Evolutionary conservation across 2,888 invertebrate genomes (phyloP).

Genomic region (Drosophila fungiperda): DNA sequence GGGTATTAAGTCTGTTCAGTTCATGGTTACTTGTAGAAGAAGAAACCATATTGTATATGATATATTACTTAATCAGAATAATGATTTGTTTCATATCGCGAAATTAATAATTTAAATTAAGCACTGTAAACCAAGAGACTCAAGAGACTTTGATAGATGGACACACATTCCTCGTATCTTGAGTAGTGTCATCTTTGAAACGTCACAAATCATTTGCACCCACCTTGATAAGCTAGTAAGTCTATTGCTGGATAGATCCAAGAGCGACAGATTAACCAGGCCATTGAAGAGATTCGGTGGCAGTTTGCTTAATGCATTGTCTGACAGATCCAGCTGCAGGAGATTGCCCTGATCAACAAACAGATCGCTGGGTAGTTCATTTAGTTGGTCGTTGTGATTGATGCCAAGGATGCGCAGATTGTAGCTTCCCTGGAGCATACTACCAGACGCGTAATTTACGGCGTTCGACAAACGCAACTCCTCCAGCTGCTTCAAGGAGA

Average conservation of each 20-base stretch:
- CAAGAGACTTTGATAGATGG: not conserved
- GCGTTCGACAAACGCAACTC: slow-evolving; percentile 88
- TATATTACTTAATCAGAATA: not conserved
- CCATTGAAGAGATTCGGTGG: slow-evolving; percentile 73
- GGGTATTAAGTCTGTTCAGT: not conserved
- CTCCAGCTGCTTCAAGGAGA: slow-evolving; percentile 86
- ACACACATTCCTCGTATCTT: not conserved
- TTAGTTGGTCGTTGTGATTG: slow-evolving; percentile 46
- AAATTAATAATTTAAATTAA: slow-evolving; percentile 7
- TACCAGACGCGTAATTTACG: slow-evolving; percentile 86
- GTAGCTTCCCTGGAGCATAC: slow-evolving; percentile 88
- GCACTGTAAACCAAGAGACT: slow-evolving; percentile 4
- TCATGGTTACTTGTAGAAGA: not conserved
- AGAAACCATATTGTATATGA: not conserved
- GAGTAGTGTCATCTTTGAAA: slow-evolving; percentile 30
- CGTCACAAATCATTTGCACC: slow-evolving; percentile 65
- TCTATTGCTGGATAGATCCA: slow-evolving; percentile 88
- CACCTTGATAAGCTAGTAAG: slow-evolving; percentile 87
- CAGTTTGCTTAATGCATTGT: slow-evolving; percentile 33
- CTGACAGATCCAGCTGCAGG: slow-evolving; percentile 34
- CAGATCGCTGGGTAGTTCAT: slow-evolving; percentile 45
- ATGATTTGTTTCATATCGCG: not conserved
- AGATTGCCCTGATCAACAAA: slow-evolving; percentile 58
- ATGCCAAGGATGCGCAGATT: slow-evolving; percentile 86
- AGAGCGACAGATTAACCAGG: slow-evolving; percentile 86